These are phyloP conservation scores for Planococcus citri DNA, from an alignment of 1,140 invertebrate genomes.

Conservation along the genomic window DNA sequence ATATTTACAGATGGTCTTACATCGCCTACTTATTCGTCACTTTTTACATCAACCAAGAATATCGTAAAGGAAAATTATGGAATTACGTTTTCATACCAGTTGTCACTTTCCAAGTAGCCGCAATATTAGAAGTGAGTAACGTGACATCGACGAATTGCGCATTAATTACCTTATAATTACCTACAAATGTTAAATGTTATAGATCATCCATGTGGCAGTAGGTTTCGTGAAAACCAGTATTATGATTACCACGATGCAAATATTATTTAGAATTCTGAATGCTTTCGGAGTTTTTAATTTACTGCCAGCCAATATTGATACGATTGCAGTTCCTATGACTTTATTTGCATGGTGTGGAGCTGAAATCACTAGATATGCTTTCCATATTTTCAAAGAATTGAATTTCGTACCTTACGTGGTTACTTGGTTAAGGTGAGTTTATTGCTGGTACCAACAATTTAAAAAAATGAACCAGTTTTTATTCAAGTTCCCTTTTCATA, in stretches of 20 bases:
- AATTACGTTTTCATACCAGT: neutral
- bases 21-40: neutral
- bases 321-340: slow-evolving; percentile 10
- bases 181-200: neutral
- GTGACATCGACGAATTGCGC: neutral
- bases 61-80: neutral
- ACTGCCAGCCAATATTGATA: neutral
- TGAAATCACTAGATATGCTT: slow-evolving; percentile 5
- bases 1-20: neutral
- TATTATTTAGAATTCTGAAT: neutral
- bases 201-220: neutral
- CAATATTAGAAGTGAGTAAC: neutral
- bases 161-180: neutral
- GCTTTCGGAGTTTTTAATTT: slow-evolving; percentile 5
- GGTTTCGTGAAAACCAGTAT: slow-evolving; percentile 6
- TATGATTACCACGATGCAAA: neutral
- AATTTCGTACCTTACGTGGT: neutral
- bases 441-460: too few relatives aligned
- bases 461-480: too few relatives aligned
- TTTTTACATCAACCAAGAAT: neutral
- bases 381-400: slow-evolving; percentile 13
- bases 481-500: too few relatives aligned
- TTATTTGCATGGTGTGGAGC: slow-evolving; percentile 12
- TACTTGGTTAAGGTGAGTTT: neutral
- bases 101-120: neutral